Percentiles rank a stretch among this genome's conserved stretches.
Evolutionary conservation across 2,888 invertebrate species (phyloP).

Genomic region (Drosophila nr. fundita): DNA sequence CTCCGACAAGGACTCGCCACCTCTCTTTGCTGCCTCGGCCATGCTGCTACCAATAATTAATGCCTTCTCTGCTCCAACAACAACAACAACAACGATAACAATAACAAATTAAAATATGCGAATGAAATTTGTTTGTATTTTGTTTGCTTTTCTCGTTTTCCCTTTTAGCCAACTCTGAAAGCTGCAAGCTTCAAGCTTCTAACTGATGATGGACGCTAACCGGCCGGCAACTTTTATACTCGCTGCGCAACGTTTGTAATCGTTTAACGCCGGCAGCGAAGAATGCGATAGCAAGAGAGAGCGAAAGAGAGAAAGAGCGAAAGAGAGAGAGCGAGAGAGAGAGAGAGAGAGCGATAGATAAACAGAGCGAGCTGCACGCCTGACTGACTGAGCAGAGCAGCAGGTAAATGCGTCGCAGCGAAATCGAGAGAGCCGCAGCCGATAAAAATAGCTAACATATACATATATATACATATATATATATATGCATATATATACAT

Average conservation of each 20-base stretch:
- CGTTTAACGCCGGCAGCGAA: conserved; percentile 46
- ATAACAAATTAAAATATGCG: not conserved
- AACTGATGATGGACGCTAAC: conserved; percentile 59
- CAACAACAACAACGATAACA: not conserved
- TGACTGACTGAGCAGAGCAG: not conserved
- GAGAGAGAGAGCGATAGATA: not conserved
- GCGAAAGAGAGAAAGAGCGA: not conserved
- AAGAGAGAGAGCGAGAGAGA: not conserved
- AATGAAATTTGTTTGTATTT: not conserved
- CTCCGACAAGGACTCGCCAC: conserved; percentile 18
- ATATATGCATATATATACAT: not conserved
- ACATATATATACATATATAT: not conserved
- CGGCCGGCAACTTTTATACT: conserved; percentile 75
- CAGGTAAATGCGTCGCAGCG: conserved; percentile 5
- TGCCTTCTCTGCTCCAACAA: not conserved
- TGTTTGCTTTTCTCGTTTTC: not conserved
- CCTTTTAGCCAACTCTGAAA: conserved; percentile 24
- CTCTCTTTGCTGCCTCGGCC: conserved; percentile 42
- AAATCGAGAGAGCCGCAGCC: not conserved
- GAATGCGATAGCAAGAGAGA: too few relatives aligned
- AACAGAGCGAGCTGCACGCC: conserved; percentile 16
- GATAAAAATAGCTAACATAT: conserved; percentile 30
- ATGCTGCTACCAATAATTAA: conserved; percentile 34
- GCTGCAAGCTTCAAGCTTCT: conserved; percentile 44
- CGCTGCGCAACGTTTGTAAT: conserved; percentile 37